Evolutionary conservation across 2,888 invertebrate species (phyloP).

Genomic region (Holacanthella duospinosa): DNA sequence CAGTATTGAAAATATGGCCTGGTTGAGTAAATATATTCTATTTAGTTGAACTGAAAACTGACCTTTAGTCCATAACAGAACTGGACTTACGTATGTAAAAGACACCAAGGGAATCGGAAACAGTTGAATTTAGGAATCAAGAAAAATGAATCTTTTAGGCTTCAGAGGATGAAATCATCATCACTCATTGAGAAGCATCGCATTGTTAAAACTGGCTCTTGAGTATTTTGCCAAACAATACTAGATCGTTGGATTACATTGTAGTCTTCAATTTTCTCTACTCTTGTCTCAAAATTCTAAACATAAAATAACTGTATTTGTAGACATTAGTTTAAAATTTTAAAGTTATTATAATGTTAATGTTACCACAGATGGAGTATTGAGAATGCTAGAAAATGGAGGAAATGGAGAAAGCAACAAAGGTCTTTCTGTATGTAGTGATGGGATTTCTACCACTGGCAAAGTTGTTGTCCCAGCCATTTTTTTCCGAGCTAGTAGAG

Average conservation of each 20-base stretch:
- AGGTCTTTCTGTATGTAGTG: too few species aligned
- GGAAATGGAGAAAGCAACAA: neutral
- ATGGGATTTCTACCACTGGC: too few species aligned
- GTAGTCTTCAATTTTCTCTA: neutral
- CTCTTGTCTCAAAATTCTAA: neutral
- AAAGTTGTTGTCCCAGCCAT: too few species aligned
- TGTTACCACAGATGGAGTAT: neutral
- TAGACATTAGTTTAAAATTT: neutral
- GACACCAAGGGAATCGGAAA: too few species aligned
- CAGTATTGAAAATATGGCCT: too few species aligned
- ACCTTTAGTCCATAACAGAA: too few species aligned
- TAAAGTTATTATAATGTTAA: neutral
- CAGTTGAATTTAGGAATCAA: too few species aligned
- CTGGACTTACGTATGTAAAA: too few species aligned
- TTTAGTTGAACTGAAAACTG: too few species aligned
- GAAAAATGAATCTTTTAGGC: too few species aligned
- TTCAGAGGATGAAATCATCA: neutral
- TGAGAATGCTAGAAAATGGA: neutral
- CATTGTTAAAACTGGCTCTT: neutral
- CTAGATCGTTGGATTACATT: neutral
- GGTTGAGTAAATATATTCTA: too few species aligned
- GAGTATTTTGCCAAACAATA: neutral
- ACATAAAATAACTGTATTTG: neutral
- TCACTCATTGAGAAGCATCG: neutral
- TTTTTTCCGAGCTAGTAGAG: too few species aligned